phyloP scores from a whole-genome alignment of 53 echinoderm and acorn worm species.

The Crossaster papposus region DNA sequence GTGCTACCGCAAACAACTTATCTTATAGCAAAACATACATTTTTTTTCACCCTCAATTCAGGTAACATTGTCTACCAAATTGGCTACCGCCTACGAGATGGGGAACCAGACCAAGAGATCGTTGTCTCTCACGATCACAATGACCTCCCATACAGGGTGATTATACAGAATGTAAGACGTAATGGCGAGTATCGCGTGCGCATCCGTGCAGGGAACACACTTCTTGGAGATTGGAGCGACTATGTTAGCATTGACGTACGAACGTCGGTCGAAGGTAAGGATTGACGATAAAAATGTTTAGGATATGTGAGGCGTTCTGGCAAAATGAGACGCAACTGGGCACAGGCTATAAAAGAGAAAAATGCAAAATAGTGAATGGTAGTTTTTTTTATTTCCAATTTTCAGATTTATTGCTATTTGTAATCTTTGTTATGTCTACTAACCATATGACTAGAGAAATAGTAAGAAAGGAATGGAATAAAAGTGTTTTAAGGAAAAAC shows the following conservation, averaged over 20 bases:
- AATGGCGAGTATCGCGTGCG: constrained; percentile 66
- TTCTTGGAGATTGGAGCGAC: constrained; percentile 60
- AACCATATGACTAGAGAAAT: too few species aligned
- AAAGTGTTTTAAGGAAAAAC: too few species aligned
- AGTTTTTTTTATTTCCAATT: too few species aligned
- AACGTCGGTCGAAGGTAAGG: constrained; percentile 66
- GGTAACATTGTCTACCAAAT: constrained; percentile 77
- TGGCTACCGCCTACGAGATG: constrained; percentile 17
- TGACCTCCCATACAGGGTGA: constrained; percentile 44
- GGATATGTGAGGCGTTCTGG: background rate
- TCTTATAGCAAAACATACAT: background rate
- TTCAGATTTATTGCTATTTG: too few species aligned
- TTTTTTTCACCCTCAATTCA: background rate
- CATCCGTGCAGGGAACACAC: constrained; percentile 76
- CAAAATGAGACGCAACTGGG: too few species aligned
- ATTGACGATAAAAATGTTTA: background rate
- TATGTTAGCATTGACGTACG: constrained; percentile 47
- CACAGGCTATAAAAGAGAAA: too few species aligned
- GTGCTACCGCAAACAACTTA: background rate
- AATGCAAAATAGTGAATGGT: too few species aligned
- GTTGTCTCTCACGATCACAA: constrained; percentile 47
- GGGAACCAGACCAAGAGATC: constrained; percentile 12
- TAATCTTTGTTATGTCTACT: too few species aligned
- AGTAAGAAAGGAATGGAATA: too few species aligned
- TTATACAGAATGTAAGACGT: constrained; percentile 47